phyloP scores from a whole-genome alignment of 2,888 invertebrate genomes.

The Luperina testacea region DNA sequence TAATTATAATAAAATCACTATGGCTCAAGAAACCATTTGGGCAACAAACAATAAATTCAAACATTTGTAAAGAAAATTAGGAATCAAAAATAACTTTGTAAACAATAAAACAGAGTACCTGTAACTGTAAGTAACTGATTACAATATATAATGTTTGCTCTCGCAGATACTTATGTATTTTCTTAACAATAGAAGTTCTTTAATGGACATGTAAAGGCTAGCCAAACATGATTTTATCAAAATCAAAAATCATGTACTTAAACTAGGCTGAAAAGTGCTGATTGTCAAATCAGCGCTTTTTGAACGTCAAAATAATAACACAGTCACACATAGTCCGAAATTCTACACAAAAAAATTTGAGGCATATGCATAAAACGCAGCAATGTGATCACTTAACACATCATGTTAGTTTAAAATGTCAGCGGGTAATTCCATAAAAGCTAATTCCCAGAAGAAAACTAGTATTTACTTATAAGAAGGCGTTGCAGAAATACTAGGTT shows the following conservation, averaged over 20 bases:
- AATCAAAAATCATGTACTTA: neutral
- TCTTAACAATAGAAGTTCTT: neutral
- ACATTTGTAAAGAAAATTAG: slow-evolving; percentile 10
- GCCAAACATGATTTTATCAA: neutral
- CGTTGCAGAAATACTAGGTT: slow-evolving; percentile 76
- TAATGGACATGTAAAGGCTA: neutral
- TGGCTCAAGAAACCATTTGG: neutral
- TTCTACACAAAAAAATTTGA: neutral
- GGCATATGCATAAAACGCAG: neutral
- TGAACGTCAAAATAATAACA: neutral
- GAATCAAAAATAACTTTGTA: slow-evolving; percentile 1
- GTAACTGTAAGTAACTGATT: neutral
- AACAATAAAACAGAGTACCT: neutral
- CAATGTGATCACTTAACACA: slow-evolving; percentile 35
- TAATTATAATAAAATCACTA: neutral
- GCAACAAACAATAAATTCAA: neutral
- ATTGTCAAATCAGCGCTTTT: neutral
- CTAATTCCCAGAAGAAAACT: slow-evolving; percentile 48
- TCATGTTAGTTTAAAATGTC: slow-evolving; percentile 44
- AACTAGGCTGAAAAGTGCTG: neutral
- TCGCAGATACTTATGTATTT: neutral
- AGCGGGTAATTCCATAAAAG: slow-evolving; percentile 29
- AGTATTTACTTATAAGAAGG: slow-evolving; percentile 54
- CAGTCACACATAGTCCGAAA: too few relatives aligned
- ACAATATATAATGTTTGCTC: slow-evolving; percentile 1